Evolutionary conservation across 2,113 vertebrate genomes (phyloP).

Genomic region (Ptychochromis oligacanthus): DNA sequence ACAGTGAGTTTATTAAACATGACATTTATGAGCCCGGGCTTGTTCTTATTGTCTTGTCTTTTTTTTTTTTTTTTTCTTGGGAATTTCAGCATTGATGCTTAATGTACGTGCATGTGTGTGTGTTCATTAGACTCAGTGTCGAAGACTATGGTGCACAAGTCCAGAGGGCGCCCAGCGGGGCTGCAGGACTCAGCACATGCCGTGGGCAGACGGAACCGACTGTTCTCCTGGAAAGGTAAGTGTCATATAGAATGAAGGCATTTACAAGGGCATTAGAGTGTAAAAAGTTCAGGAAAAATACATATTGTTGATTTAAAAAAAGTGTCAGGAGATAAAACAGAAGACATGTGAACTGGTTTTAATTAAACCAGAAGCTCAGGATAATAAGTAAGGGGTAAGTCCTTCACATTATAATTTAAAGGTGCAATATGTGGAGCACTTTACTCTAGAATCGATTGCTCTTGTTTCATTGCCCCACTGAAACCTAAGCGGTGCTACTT

Average conservation of each 20-base stretch:
- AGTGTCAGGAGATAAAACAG: not conserved
- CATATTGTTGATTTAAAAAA: not conserved
- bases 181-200: conserved; percentile 97
- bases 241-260: not conserved
- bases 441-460: no score
- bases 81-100: conserved; percentile 6
- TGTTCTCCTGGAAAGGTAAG: conserved; percentile 92
- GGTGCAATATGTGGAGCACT: not conserved
- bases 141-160: conserved; percentile 95
- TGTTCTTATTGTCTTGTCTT: not conserved
- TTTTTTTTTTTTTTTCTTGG: no score
- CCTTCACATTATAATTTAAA: not conserved
- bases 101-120: not conserved
- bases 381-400: not conserved
- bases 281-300: not conserved
- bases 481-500: no score
- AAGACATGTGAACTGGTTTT: not conserved
- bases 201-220: conserved; percentile 97
- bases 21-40: not conserved
- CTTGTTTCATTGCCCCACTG: no score
- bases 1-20: not conserved
- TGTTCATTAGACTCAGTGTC: conserved; percentile 89
- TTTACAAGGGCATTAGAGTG: not conserved
- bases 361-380: not conserved
- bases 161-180: conserved; percentile 90